These are phyloP conservation scores for Montipora efflorescens DNA, from an alignment of 64 coral and sea anemone genomes.

Conservation along the genomic window DNA sequence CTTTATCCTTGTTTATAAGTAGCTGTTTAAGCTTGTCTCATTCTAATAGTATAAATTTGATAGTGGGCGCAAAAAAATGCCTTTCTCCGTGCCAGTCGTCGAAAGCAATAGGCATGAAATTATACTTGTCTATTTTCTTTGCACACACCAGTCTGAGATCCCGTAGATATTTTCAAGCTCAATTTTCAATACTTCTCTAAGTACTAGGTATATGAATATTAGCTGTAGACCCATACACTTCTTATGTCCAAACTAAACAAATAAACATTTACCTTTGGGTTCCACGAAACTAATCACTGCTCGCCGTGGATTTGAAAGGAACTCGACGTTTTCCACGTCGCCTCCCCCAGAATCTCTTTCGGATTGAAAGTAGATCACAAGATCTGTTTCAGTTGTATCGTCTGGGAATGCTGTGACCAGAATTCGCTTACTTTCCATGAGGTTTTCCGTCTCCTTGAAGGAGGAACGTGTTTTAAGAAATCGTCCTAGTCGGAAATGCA, in stretches of 20 bases:
- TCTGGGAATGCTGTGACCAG: constrained; percentile 24
- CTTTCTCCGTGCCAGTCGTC: too few species aligned
- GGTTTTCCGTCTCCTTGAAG: background rate
- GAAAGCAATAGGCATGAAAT: too few species aligned
- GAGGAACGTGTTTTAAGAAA: background rate
- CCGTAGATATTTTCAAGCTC: too few species aligned
- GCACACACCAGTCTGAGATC: too few species aligned
- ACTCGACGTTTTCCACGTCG: constrained; percentile 24
- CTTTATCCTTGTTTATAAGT: too few species aligned
- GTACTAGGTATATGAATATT: too few species aligned
- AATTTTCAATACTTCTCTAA: too few species aligned
- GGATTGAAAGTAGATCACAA: constrained; percentile 53
- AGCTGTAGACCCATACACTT: too few species aligned
- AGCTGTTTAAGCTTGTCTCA: too few species aligned
- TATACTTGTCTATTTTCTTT: too few species aligned
- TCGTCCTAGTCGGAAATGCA: background rate
- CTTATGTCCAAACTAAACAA: background rate
- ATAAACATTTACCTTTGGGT: background rate
- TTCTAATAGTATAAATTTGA: too few species aligned
- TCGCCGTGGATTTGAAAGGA: background rate
- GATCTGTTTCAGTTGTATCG: background rate
- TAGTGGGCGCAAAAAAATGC: too few species aligned
- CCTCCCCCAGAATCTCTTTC: constrained; percentile 45
- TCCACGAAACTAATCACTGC: constrained; percentile 26
- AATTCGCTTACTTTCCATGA: background rate